phyloP scores from a whole-genome alignment of 2,888 invertebrate genomes.

The Choreutis nemorana region DNA sequence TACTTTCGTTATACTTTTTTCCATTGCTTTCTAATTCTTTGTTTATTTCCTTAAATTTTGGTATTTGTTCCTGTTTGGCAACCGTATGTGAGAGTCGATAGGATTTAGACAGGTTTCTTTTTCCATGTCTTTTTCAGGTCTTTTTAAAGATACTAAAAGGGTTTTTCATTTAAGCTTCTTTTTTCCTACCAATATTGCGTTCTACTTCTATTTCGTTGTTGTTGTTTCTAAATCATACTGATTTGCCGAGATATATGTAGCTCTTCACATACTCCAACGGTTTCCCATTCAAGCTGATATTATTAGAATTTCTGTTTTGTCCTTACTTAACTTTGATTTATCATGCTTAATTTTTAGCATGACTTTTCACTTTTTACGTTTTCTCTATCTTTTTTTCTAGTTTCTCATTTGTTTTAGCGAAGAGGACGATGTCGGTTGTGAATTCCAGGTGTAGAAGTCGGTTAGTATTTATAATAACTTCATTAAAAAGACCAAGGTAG shows the following conservation, averaged over 20 bases:
- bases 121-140: background rate
- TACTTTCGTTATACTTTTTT: background rate
- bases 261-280: constrained; percentile 1
- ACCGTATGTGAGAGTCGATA: background rate
- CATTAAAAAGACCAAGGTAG: no score
- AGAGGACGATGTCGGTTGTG: no score
- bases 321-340: no score
- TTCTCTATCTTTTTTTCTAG: no score
- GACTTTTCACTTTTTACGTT: no score
- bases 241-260: background rate
- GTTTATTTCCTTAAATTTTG: background rate
- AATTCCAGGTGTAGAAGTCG: no score
- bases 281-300: constrained; percentile 3
- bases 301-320: background rate
- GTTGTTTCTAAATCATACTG: background rate
- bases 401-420: no score
- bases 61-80: no score
- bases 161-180: background rate
- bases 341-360: no score
- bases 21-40: background rate
- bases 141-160: no score
- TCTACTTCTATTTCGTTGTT: background rate
- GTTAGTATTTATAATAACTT: no score
- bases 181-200: background rate
- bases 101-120: background rate